phyloP scores from a whole-genome alignment of 2,888 invertebrate species.

The Octodonta nipae region DNA sequence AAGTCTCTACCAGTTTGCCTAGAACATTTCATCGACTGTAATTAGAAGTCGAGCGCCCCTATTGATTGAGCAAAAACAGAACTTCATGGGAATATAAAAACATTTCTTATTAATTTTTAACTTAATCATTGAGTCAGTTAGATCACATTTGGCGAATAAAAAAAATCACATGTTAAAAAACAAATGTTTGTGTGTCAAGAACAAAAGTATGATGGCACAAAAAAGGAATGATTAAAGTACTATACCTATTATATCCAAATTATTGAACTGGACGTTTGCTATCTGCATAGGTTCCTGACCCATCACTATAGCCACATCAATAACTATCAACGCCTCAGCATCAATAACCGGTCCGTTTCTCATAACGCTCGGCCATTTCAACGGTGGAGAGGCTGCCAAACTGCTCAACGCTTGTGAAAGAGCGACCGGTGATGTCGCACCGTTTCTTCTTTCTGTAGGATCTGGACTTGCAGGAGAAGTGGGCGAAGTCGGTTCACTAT shows the following conservation, averaged over 20 bases:
- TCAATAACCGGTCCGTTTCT: constrained; percentile 30
- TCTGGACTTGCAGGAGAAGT: constrained; percentile 67
- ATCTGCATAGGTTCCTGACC: constrained; percentile 44
- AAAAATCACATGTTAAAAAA: no score
- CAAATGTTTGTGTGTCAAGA: no score
- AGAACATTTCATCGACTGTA: no score
- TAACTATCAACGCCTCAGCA: constrained; percentile 60
- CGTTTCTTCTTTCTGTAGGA: constrained; percentile 26
- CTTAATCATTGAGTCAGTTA: no score
- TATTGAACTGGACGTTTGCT: constrained; percentile 84
- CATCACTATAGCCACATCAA: constrained; percentile 66
- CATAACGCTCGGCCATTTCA: constrained; percentile 15
- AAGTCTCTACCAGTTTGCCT: no score
- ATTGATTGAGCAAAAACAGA: no score
- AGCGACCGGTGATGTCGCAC: constrained; percentile 41
- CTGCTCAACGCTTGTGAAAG: constrained; percentile 42
- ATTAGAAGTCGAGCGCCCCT: no score
- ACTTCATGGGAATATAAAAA: no score
- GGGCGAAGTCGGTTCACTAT: constrained; percentile 85
- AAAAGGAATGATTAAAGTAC: no score
- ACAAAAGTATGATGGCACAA: no score
- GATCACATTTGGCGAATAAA: no score
- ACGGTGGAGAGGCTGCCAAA: constrained; percentile 28
- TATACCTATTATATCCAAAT: constrained; percentile 82
- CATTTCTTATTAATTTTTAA: no score